Percentiles rank a stretch among this genome's conserved stretches.
These are phyloP conservation scores for Ataeniobius toweri DNA, from an alignment of 2,797 vertebrate genomes.

Conservation along the genomic window DNA sequence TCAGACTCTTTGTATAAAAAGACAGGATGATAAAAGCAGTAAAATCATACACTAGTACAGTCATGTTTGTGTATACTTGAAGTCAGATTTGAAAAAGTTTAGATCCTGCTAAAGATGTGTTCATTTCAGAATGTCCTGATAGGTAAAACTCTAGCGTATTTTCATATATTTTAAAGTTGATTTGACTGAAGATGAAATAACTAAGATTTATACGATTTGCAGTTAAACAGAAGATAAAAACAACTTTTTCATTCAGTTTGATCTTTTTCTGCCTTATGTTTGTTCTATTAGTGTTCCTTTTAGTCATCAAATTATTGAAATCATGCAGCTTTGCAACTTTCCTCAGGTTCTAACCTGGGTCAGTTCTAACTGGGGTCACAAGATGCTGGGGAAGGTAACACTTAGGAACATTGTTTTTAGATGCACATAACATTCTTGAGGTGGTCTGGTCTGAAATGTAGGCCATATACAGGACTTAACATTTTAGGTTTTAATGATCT, in stretches of 20 bases:
- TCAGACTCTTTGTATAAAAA: too few species aligned
- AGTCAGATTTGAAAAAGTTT: background rate
- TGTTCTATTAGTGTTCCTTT: background rate
- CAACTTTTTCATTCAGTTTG: background rate
- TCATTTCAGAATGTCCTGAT: background rate
- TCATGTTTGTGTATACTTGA: background rate
- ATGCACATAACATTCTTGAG: slow-evolving; percentile 2
- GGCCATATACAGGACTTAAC: background rate
- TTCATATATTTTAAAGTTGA: background rate
- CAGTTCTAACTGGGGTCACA: background rate
- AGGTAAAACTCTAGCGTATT: background rate
- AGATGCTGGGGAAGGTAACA: background rate
- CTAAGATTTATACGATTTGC: background rate
- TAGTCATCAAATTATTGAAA: background rate
- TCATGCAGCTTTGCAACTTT: background rate
- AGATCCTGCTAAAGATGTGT: background rate
- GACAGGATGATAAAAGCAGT: too few species aligned
- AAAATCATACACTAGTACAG: too few species aligned
- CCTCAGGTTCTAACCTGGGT: background rate
- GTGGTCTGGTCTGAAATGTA: background rate
- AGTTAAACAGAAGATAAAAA: background rate
- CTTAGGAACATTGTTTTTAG: background rate
- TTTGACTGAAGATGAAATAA: background rate
- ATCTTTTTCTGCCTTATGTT: background rate
- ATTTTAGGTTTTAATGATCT: background rate